Base-by-base conservation (phyloP, 2,888 invertebrate genomes). In the Mythimna loreyi region DNA sequence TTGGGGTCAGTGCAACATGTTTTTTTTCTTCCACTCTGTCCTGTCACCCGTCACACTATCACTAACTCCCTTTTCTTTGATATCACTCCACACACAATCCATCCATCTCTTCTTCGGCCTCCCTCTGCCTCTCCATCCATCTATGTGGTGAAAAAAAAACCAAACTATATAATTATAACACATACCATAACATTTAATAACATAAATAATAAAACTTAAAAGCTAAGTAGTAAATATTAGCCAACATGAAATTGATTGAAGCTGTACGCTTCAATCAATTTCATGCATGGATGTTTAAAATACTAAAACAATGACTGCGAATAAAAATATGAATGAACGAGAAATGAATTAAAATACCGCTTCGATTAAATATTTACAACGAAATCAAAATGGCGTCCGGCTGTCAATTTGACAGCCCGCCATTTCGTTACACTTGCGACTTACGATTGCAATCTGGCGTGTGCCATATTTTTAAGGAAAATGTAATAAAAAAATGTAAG, bases 391-490 rank as follows among this genome's bases (percentile, higher is more conserved):
- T 83, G 80, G 72, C 75, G 62, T 70, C 61, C 43, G 49, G n/a
- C 59, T 80, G 79, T 85, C 83, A 82, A 75, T 60, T 67, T 83
- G 82, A 83, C 84, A 82, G 82, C 66, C 53, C 71, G 67, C 77
- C 70, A 75, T 73, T 75, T 80, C 45, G 66, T 74, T 77, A 71
- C 57, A 55, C 73, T 50, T 52, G 65, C 57, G 67, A 62, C 64
- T 72, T 63, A 67, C 36, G 82, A 83, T 82, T 49, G 53, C 28
- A 72, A 83, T 84, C 78, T 73, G 64, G 53, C 33, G 65, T 72
- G 76, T 74, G 74, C 72, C 58, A 52, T 68, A 64, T 64, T 63
- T 57, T n/a, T 3, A 70, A 66, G 28, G 49, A 67, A 74, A 56
- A 25, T 56, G 28, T 11, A 53, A 56, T 13, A n/a, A 50, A 61